phyloP scores from a whole-genome alignment of 1,140 invertebrate genomes.

The Holcopasites calliopsidis region DNA sequence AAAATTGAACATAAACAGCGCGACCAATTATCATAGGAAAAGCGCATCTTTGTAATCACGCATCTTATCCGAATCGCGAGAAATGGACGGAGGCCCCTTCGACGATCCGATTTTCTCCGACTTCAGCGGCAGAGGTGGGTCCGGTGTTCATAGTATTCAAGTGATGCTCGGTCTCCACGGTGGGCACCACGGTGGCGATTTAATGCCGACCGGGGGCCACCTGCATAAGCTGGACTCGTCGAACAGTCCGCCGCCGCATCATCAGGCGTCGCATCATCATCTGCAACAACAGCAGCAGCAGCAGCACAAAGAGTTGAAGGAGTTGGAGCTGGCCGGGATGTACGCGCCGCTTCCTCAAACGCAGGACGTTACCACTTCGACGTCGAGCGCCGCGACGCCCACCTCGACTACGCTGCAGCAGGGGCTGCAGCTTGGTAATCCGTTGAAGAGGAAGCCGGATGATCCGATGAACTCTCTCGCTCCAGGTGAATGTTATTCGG shows the following conservation, averaged over 20 bases:
- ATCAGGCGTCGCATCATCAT: constrained; percentile 73
- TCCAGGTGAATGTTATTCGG: constrained; percentile 65
- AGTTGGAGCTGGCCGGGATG: constrained; percentile 76
- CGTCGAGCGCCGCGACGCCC: constrained; percentile 67
- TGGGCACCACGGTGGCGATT: constrained; percentile 78
- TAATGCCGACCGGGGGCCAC: constrained; percentile 76
- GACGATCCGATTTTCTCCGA: constrained; percentile 88
- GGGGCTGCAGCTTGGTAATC: constrained; percentile 71
- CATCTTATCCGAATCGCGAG: background rate
- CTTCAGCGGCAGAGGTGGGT: constrained; percentile 83
- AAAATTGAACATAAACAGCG: too few relatives aligned
- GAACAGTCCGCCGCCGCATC: constrained; percentile 77
- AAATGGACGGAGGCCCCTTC: constrained; percentile 87
- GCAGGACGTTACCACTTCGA: constrained; percentile 76
- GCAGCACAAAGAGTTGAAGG: constrained; percentile 75
- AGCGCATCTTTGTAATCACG: too few relatives aligned
- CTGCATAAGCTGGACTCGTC: constrained; percentile 80
- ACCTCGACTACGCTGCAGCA: constrained; percentile 74
- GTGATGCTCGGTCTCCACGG: constrained; percentile 86
- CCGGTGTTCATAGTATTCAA: constrained; percentile 83
- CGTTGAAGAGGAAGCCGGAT: constrained; percentile 74
- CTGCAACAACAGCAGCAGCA: constrained; percentile 71
- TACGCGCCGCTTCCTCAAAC: constrained; percentile 74
- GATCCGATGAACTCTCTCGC: constrained; percentile 73
- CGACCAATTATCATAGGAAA: too few relatives aligned